Evolutionary conservation across 1,140 invertebrate genomes (phyloP), one percentile per base, ranked within the genome.

Genomic region (Calephelis virginiensis): DNA sequence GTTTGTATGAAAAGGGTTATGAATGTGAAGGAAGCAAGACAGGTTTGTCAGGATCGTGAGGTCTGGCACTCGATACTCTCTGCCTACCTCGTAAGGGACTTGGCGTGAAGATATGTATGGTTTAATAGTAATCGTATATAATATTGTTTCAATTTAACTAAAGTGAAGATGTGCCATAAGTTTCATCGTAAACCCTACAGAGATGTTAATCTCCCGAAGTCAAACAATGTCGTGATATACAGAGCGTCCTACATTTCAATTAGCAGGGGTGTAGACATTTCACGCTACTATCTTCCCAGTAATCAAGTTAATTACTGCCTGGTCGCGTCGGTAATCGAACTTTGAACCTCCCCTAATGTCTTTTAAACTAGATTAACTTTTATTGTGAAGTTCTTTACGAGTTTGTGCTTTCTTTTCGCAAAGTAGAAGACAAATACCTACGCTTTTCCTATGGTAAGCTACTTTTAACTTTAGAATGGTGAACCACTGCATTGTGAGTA

Each of bases 301-400:
- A 79, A 82, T 82, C 75, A 70, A 70, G 72, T 84, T 86, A 84
- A 86, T 86, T 86, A 79, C 71, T 69, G 66, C 64, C 64, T 11
- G 17, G 53, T 56, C 53, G 53, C 53, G 53, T 56, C 69, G 67
- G 72, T 73, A 75, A 81, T 76, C 75, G 69, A 81, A 83, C 74
- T 72, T 72, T 47, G 68, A 67, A 67, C 71, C 68, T 71, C 70
- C 63, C 68, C 75, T 50, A 37, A 13, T 47, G 50, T 61, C 53
- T 74, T 76, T 74, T 77, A 78, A 66, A 75, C 66, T 66, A 72
- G 70, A 83, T 80, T 83, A 75, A 69, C 53, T 59, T 59, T 59
- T 59, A 37, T 59, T 11, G 28, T 38, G 8, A 38, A 56, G 61
- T 73, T 63, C 56, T 64, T 59, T 67, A 63, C 6, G 40, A 9